Percentiles rank a stretch among this genome's conserved stretches.
Evolutionary conservation across 2,113 vertebrate species (phyloP).

Genomic region (Chaetops frenatus): DNA sequence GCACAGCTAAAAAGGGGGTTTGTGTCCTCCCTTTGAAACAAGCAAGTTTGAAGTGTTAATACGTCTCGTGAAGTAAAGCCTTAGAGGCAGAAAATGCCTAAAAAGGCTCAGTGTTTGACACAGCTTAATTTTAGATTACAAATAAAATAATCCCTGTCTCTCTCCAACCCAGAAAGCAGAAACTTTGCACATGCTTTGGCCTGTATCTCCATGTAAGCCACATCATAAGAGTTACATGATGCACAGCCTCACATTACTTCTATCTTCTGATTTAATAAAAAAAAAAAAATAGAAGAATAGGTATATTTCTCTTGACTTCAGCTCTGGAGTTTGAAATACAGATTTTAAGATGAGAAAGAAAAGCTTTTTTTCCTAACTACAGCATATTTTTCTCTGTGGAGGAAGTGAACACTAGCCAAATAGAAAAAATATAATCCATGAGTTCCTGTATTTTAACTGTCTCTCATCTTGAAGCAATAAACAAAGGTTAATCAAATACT

Average conservation of each 20-base stretch:
- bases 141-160: not conserved
- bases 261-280: not conserved
- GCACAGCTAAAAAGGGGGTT: not conserved
- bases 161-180: not conserved
- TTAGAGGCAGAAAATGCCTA: not conserved
- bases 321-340: not conserved
- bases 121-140: not conserved
- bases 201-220: not conserved
- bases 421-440: constrained; percentile 8
- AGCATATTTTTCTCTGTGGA: not conserved
- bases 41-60: not conserved
- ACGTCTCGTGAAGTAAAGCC: not conserved
- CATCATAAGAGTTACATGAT: not conserved
- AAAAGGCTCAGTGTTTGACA: not conserved
- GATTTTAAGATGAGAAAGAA: not conserved
- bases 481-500: constrained; percentile 59
- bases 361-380: not conserved
- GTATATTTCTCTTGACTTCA: not conserved
- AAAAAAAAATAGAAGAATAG: not conserved
- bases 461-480: constrained; percentile 52
- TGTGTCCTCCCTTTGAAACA: not conserved
- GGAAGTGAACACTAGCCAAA: constrained; percentile 44
- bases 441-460: constrained; percentile 51
- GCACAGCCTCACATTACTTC: not conserved
- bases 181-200: not conserved